Conservation (phyloP, 1,140 invertebrate species). For the Neodiprion pinetum region DNA sequence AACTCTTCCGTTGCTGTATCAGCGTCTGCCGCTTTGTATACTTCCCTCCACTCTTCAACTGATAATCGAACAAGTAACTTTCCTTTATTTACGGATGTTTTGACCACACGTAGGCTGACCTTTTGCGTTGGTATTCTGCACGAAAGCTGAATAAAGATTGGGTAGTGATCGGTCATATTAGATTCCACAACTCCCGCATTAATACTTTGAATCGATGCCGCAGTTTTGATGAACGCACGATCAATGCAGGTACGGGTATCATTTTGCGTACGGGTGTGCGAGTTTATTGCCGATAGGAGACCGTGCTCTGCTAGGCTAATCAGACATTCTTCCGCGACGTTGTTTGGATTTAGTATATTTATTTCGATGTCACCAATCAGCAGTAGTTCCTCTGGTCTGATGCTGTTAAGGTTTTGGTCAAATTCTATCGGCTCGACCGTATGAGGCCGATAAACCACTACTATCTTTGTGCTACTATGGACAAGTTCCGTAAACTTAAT, state of each 20-base stretch:
- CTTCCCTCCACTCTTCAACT: neutral
- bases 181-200: neutral
- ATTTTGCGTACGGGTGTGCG: neutral
- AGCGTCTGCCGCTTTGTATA: neutral
- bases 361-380: constrained; percentile 17
- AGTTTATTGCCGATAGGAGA: constrained; percentile 3
- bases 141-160: constrained; percentile 8
- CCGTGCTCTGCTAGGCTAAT: constrained; percentile 1
- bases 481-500: neutral
- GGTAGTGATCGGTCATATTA: constrained; percentile 9
- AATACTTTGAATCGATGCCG: neutral
- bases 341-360: constrained; percentile 4
- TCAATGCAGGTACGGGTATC: constrained; percentile 6
- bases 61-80: neutral
- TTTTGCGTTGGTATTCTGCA: neutral
- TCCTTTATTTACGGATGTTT: neutral
- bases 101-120: neutral
- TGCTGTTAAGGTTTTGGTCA: neutral
- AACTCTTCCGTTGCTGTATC: neutral
- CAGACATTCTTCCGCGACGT: constrained; percentile 12
- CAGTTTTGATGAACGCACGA: constrained; percentile 7
- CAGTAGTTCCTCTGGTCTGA: constrained; percentile 1
- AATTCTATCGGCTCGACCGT: neutral
- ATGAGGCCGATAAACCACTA: constrained; percentile 10
- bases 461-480: neutral